Evolutionary conservation across 2,113 vertebrate species (phyloP).

Genomic region (Limanda limanda): DNA sequence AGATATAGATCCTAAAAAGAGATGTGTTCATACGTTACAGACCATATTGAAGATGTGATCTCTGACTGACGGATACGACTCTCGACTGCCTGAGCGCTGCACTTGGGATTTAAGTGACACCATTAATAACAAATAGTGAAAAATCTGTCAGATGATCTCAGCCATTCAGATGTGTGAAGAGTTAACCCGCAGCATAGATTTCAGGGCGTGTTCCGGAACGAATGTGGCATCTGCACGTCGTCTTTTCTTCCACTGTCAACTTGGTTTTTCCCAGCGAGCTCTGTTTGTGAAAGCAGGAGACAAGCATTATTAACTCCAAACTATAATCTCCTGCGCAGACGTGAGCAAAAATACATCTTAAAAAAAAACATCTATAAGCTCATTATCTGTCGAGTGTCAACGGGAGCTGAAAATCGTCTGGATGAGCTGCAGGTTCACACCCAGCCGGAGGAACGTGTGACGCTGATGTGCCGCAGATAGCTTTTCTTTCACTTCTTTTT

Average conservation of each 20-base stretch:
- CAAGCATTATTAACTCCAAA: slow-evolving; percentile 62
- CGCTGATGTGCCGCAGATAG: slow-evolving; percentile 60
- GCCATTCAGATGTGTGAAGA: neutral
- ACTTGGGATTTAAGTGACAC: neutral
- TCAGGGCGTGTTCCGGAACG: slow-evolving; percentile 17
- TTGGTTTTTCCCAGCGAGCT: slow-evolving; percentile 24
- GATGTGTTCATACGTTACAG: too few species aligned
- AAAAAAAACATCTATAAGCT: slow-evolving; percentile 79
- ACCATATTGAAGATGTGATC: neutral
- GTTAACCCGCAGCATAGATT: neutral
- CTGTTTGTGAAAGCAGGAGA: slow-evolving; percentile 52
- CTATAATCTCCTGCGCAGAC: slow-evolving; percentile 60
- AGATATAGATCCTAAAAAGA: too few species aligned
- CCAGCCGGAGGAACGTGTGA: slow-evolving; percentile 36
- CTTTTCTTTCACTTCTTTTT: slow-evolving; percentile 47
- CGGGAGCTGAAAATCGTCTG: slow-evolving; percentile 53
- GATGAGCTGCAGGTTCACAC: slow-evolving; percentile 65
- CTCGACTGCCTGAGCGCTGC: neutral
- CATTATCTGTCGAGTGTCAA: slow-evolving; percentile 78
- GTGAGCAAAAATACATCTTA: slow-evolving; percentile 69
- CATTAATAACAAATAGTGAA: neutral
- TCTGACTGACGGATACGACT: slow-evolving; percentile 2
- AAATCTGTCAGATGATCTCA: neutral
- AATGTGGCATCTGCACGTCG: slow-evolving; percentile 28
- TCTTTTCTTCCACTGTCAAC: slow-evolving; percentile 42